Percentiles rank a stretch among this genome's conserved stretches.
These are phyloP conservation scores for Pecten maximus DNA, from an alignment of 2,888 invertebrate genomes.

Conservation along the genomic window DNA sequence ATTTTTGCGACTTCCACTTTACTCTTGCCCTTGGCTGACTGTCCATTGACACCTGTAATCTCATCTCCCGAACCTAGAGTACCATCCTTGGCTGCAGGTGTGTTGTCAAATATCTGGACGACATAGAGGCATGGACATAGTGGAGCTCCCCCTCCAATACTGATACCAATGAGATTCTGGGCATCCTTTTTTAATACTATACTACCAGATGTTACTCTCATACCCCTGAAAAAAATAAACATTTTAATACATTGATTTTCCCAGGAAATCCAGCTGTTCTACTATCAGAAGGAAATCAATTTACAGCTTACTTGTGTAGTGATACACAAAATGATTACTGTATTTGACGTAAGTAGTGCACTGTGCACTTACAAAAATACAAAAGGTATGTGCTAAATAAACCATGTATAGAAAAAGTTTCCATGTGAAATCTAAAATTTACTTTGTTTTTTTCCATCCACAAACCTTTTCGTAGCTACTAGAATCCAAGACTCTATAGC, in stretches of 20 bases:
- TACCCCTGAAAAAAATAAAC: constrained; percentile 89
- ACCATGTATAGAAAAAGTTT: too few relatives aligned
- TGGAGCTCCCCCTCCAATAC: constrained; percentile 94
- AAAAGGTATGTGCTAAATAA: too few relatives aligned
- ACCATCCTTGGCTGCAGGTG: constrained; percentile 96
- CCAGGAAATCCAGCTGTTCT: background rate
- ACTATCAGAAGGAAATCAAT: background rate
- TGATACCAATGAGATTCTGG: constrained; percentile 96
- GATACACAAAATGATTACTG: too few relatives aligned
- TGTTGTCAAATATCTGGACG: constrained; percentile 99
- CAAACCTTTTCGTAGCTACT: too few relatives aligned
- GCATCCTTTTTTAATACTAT: constrained; percentile 95
- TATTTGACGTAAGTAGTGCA: too few relatives aligned
- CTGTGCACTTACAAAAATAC: too few relatives aligned
- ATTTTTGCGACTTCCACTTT: constrained; percentile 99
- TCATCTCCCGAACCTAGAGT: constrained; percentile 98
- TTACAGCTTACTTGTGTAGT: too few relatives aligned
- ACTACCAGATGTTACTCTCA: constrained; percentile 97
- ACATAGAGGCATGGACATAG: constrained; percentile 98
- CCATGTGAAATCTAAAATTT: too few relatives aligned
- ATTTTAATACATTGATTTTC: constrained; percentile 38
- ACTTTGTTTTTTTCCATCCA: too few relatives aligned
- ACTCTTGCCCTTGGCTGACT: constrained; percentile 96
- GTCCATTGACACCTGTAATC: constrained; percentile 95
- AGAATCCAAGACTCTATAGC: too few relatives aligned